Base-by-base conservation (phyloP, 2,888 invertebrate species). In the Cheilosia scutellata region DNA sequence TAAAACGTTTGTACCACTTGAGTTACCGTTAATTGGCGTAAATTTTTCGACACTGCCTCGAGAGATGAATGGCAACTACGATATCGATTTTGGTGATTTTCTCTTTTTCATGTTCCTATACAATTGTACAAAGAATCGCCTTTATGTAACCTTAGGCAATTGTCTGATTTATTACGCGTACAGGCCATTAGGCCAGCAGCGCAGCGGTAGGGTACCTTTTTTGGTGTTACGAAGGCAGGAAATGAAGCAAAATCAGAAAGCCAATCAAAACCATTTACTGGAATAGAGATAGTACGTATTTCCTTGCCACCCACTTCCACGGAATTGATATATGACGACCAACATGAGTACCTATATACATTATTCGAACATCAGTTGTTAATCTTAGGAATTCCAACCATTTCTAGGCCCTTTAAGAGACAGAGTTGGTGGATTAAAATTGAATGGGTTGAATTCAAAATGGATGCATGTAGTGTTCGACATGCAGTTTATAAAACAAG, bases 11-110 rank as follows among this genome's bases (percentile, higher is more conserved):
- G 68, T 70, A 62, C 57, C 58, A 70, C 68, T 79, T 74, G 55
- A 72, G 42, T 7, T n/a, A 51, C 63, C 49, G 62, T 74, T 75
- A 79, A 65, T 55, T 79, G 79, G 70, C 74, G 74, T 84, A 53
- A 74, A 44, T 51, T 31, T 49, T 76, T 66, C 42, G 53, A 68
- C 74, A 63, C 51, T 75, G 70, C 51, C 47, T 65, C 79, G 42
- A 27, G 29, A 44, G 33, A 44, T 53, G 72, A 68, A 72, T 79
- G 47, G 65, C 11, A 13, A 60, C 47, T 37, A 49, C 25, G 37
- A 16, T 29, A 42, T 31, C 20, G 9, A 78, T 66, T 42, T 62
- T 2, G 42, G 25, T 68, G 49, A 57, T 66, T 79, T 83, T 83
- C 62, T 66, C 62, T 83, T 78, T 74, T 58, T 4, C 57, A 33